Evolutionary conservation across 2,888 invertebrate genomes (phyloP).

Genomic region (Brachylomia viminalis): DNA sequence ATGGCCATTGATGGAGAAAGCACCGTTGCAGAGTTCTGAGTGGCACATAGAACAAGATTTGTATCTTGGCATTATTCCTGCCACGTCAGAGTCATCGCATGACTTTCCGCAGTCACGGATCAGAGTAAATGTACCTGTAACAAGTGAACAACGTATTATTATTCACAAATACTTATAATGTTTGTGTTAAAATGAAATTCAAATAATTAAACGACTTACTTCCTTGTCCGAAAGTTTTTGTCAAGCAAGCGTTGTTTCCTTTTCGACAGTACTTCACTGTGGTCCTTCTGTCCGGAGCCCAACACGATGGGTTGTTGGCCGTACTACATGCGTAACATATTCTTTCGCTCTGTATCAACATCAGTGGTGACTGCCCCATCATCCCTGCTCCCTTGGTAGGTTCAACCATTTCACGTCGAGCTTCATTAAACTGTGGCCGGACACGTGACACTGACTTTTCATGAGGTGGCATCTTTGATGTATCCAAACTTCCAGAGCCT

Average conservation of each 20-base stretch:
- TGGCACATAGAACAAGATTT: slow-evolving; percentile 80
- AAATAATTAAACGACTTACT: slow-evolving; percentile 68
- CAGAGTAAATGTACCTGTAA: slow-evolving; percentile 76
- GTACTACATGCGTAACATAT: slow-evolving; percentile 84
- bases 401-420: slow-evolving; percentile 58
- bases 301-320: slow-evolving; percentile 77
- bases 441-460: slow-evolving; percentile 34
- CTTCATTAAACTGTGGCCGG: slow-evolving; percentile 33
- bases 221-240: slow-evolving; percentile 74
- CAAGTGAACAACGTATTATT: neutral
- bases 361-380: slow-evolving; percentile 63
- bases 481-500: slow-evolving; percentile 12
- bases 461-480: slow-evolving; percentile 10
- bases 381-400: slow-evolving; percentile 72
- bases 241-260: slow-evolving; percentile 78
- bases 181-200: neutral
- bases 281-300: slow-evolving; percentile 77
- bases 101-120: slow-evolving; percentile 81
- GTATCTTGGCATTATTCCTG: slow-evolving; percentile 70
- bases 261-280: slow-evolving; percentile 82
- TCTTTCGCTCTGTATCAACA: slow-evolving; percentile 72
- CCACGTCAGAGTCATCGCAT: slow-evolving; percentile 70
- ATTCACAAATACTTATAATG: neutral
- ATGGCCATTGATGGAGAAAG: slow-evolving; percentile 69
- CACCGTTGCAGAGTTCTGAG: slow-evolving; percentile 80